Conservation (phyloP, 2,797 vertebrate genomes). For the Artibeus lituratus region DNA sequence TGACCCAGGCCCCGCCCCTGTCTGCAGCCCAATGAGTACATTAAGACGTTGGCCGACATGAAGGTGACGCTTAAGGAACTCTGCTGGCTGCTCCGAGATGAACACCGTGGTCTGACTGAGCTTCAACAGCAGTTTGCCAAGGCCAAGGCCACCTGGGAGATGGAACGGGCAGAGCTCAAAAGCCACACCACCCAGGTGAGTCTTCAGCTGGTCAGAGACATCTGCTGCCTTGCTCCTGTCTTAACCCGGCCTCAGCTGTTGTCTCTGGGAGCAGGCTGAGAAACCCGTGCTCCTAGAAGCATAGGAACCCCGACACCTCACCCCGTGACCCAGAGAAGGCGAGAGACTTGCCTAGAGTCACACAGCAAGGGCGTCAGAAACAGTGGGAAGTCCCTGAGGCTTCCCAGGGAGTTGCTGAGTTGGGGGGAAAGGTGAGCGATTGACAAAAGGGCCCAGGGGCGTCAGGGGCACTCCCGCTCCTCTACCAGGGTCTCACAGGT, state of each 20-base stretch:
- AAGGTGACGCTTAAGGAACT: slow-evolving; percentile 94
- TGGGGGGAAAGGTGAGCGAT: not conserved
- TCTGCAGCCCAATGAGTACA: slow-evolving; percentile 89
- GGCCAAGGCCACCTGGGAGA: slow-evolving; percentile 97
- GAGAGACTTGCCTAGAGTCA: not conserved
- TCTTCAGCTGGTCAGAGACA: not conserved
- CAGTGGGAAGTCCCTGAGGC: not conserved
- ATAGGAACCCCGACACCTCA: not conserved
- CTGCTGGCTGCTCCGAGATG: slow-evolving; percentile 92
- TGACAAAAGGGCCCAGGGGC: not conserved
- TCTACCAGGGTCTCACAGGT: not conserved
- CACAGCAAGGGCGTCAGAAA: not conserved
- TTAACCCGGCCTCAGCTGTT: not conserved
- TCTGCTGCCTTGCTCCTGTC: too few species aligned
- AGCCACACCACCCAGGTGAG: slow-evolving; percentile 91
- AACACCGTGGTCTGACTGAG: slow-evolving; percentile 91
- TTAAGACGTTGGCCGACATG: slow-evolving; percentile 93
- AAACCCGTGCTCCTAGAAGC: not conserved
- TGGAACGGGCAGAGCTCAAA: slow-evolving; percentile 93
- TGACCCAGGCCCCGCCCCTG: not conserved
- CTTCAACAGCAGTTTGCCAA: slow-evolving; percentile 98
- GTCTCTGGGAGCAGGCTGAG: not conserved
- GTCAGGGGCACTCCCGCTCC: not conserved
- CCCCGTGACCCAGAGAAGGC: not conserved
- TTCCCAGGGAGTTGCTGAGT: not conserved